phyloP scores from a whole-genome alignment of 1,140 invertebrate genomes.

The Aporrectodea caliginosa region DNA sequence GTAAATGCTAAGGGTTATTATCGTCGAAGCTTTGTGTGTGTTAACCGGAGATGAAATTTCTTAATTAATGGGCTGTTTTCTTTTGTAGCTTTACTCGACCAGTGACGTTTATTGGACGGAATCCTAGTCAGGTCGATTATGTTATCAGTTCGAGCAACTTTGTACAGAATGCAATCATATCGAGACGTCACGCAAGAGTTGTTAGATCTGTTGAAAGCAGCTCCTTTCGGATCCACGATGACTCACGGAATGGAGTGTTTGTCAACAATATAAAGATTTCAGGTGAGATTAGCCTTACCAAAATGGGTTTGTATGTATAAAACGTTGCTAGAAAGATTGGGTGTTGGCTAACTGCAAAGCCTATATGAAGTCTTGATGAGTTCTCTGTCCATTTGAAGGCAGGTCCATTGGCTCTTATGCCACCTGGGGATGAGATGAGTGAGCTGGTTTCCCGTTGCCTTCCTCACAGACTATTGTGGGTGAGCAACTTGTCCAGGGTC shows the following conservation, averaged over 20 bases:
- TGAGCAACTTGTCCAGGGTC: too few species aligned
- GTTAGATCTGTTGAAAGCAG: background rate
- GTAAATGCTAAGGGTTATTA: background rate
- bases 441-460: too few species aligned
- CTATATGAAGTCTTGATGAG: too few species aligned
- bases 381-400: too few species aligned
- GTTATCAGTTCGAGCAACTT: background rate
- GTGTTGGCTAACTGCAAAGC: too few species aligned
- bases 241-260: background rate
- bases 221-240: background rate
- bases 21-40: too few species aligned
- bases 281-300: too few species aligned
- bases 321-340: too few species aligned
- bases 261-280: background rate
- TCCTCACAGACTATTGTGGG: too few species aligned
- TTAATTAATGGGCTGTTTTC: background rate
- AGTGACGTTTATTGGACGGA: background rate
- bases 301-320: too few species aligned
- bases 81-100: background rate
- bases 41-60: background rate
- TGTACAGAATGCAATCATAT: background rate
- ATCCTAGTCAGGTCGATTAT: background rate
- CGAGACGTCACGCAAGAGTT: background rate
- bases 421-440: too few species aligned
- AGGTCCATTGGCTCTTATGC: too few species aligned